Percentiles rank a stretch among this genome's conserved stretches.
Conservation (phyloP, 2,797 vertebrate species). For the Chaetodon trifasciatus region DNA sequence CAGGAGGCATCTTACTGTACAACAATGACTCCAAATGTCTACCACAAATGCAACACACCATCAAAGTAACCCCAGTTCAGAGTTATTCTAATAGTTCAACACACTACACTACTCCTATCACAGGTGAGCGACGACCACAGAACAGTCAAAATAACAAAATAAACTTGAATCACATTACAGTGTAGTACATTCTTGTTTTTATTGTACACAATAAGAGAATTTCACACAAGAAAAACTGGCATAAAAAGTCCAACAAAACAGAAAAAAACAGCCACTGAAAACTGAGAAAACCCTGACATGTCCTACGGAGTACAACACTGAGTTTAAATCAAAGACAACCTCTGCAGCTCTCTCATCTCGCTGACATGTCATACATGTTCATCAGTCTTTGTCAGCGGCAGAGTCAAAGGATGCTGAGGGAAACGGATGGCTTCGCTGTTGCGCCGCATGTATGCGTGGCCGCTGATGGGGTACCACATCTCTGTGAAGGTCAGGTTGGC, state of each 20-base stretch:
- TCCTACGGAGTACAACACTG: conserved; percentile 25
- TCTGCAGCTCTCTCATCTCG: not conserved
- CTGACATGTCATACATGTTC: conserved; percentile 65
- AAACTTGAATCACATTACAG: conserved; percentile 28
- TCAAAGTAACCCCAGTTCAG: conserved; percentile 3
- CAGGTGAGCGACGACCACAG: not conserved
- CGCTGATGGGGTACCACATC: conserved; percentile 89
- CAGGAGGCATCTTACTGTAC: conserved; percentile 56
- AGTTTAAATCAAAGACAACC: conserved; percentile 7
- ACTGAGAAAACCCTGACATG: conserved; percentile 11
- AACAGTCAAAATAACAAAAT: not conserved
- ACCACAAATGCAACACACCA: conserved; percentile 24
- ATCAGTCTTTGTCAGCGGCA: conserved; percentile 67
- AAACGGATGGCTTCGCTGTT: conserved; percentile 89
- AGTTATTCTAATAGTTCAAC: not conserved
- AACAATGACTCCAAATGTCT: conserved; percentile 27
- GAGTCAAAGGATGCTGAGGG: conserved; percentile 70
- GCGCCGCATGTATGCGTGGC: conserved; percentile 91
- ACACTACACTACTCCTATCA: not conserved
- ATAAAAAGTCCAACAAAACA: conserved; percentile 23
- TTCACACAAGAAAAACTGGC: conserved; percentile 4
- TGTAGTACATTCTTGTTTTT: conserved; percentile 39
- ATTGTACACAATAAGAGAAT: conserved; percentile 22
- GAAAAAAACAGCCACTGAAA: not conserved
- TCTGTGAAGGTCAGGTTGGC: conserved; percentile 90